Evolutionary conservation across 2,113 vertebrate genomes (phyloP), one percentile per base, ranked within the genome.

Genomic region (Alouatta palliata): DNA sequence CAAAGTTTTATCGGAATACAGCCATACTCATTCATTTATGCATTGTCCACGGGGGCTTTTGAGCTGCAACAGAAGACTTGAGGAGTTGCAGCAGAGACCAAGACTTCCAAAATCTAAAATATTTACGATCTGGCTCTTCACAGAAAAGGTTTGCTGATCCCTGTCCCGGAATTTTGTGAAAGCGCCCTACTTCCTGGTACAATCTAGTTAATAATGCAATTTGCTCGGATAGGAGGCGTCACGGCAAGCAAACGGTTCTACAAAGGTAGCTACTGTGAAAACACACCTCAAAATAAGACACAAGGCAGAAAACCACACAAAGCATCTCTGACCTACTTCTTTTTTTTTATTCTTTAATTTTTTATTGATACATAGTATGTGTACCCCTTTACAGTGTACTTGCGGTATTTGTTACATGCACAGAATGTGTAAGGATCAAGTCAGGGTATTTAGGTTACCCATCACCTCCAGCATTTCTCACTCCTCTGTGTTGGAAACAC

Each of bases 121-220:
- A 93, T 96, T 96, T 93, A 97, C 2, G 37, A 52, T 21, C 49
- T 81, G 75, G 56, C 49, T 96, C 75, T 92, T 96, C 73, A 64
- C 47, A 93, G 94, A 75, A 70, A 35, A 93, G 87, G 76, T 93
- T 89, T 91, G 92, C 94, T 81, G 90, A 97, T 96, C 75, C 27
- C 25, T 8, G 61, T 52, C 37, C 68, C 40, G 52, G 80, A 75
- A 77, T 75, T 95, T 68, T 75, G 79, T 68, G 35, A 30, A 94
- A 52, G 79, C 3, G 6, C 66, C 79, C 37, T 47, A 23, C 43
- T 97, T 94, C 49, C 45, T 20, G 17, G 88, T 52, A 64, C 25
- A n/a, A 27, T 45, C 91, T 96, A 54, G 80, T 96, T 91, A 97
- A 95, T 96, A 97, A 95, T 95, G 92, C 96, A 96, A 49, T 92